Base-by-base conservation (phyloP, 2,797 vertebrate genomes). In the Lagorchestes hirsutus region DNA sequence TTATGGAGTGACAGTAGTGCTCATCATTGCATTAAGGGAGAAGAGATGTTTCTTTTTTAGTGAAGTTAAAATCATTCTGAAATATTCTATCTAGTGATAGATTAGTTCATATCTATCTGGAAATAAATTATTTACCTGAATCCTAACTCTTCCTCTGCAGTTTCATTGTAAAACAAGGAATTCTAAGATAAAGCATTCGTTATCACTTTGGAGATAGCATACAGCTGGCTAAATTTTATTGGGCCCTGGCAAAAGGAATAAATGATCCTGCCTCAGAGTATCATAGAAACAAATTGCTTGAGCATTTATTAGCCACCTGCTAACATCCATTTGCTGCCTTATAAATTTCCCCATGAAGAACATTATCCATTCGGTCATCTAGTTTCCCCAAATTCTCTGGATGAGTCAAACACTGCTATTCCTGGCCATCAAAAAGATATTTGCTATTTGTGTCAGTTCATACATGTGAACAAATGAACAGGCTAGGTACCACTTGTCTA, bases 61-160 rank as follows among this genome's bases (percentile, higher is more conserved):
- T 90, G 6, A 95, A 55, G 55, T 24, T 91, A 95, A 67, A 97
- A 74, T 91, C 58, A 96, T 90, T n/a, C 87, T 95, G 94, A 93
- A 94, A 95, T 50, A 31, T 91, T 0, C 46, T 94, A 52, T 92
- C 50, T 57, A 34, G 1, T 90, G 31, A 94, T 62, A 90, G 54
- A 29, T 18, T 87, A 56, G 0, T 46, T 95, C 56, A 27, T 28
- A 27, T 1, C 0, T 54, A 27, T 54, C 52, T 94, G 54, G 92
- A 55, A 95, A 74, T 10, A 52, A 94, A 0, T 3, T 28, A 74
- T 54, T 94, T 40, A 90, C 2, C 91, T 55, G 54, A 29, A 74
- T 18, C 9, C 29, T 92, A 28, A 46, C 12, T 90, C 46, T 96
- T 95, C n/a, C 55, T 95, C 55, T 11, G 46, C 67, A 22, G 92